These are phyloP conservation scores for Alexandromys fortis DNA, from an alignment of 2,113 vertebrate species.

Conservation along the genomic window DNA sequence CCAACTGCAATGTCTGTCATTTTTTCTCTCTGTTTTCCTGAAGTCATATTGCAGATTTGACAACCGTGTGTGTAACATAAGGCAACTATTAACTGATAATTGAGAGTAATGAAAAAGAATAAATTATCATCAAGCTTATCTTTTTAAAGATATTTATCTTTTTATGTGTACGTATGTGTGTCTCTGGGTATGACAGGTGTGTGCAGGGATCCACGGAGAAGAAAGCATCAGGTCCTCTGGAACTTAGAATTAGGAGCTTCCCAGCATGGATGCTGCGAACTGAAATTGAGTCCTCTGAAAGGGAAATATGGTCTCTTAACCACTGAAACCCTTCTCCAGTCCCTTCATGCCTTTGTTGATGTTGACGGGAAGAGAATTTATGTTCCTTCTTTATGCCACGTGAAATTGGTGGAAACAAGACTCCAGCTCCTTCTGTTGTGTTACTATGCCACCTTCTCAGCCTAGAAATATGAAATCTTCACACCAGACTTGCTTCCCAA, in stretches of 20 bases:
- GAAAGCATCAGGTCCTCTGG: neutral
- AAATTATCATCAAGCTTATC: neutral
- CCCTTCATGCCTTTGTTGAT: neutral
- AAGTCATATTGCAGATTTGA: conserved; percentile 9
- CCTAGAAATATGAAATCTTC: conserved; percentile 28
- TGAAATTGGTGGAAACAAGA: neutral
- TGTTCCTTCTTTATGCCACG: neutral
- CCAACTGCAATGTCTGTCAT: neutral
- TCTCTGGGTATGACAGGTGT: neutral
- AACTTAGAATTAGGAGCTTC: neutral
- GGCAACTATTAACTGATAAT: neutral
- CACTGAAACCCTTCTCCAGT: neutral
- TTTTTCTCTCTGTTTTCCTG: neutral
- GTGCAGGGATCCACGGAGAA: neutral
- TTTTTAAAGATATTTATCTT: neutral
- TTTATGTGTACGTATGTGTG: neutral
- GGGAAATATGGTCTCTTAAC: too few relatives aligned
- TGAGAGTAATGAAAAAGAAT: neutral
- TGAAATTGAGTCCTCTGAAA: neutral
- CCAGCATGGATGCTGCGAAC: neutral
- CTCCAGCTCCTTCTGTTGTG: neutral
- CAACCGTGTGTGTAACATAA: neutral
- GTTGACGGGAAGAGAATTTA: neutral
- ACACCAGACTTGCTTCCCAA: neutral
- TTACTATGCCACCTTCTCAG: neutral